Evolutionary conservation across 2,888 invertebrate genomes (phyloP).

Genomic region (Podabrus alpinus): DNA sequence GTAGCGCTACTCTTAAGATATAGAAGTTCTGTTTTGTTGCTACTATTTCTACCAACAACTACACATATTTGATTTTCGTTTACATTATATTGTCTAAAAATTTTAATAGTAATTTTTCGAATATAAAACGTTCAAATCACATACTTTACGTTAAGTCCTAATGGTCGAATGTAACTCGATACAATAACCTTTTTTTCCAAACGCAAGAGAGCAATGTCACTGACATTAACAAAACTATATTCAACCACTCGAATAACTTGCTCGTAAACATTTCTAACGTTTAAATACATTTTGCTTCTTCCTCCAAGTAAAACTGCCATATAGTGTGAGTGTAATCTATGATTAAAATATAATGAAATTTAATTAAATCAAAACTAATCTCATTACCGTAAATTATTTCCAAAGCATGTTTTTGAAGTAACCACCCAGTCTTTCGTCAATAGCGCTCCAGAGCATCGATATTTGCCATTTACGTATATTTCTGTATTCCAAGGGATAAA

Average conservation of each 20-base stretch:
- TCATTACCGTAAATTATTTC: slow-evolving; percentile 53
- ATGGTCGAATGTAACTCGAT: slow-evolving; percentile 69
- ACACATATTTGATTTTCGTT: slow-evolving; percentile 60
- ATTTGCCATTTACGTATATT: slow-evolving; percentile 71
- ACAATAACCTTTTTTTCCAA: slow-evolving; percentile 63
- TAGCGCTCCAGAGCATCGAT: slow-evolving; percentile 71
- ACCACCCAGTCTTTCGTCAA: slow-evolving; percentile 71
- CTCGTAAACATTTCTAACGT: slow-evolving; percentile 69
- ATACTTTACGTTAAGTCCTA: slow-evolving; percentile 57
- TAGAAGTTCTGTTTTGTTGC: slow-evolving; percentile 59
- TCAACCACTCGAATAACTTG: slow-evolving; percentile 68
- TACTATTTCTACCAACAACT: slow-evolving; percentile 62
- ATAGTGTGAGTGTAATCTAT: slow-evolving; percentile 62
- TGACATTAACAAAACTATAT: slow-evolving; percentile 61
- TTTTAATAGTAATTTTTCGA: slow-evolving; percentile 20
- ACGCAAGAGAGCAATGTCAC: slow-evolving; percentile 67
- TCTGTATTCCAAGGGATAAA: slow-evolving; percentile 73
- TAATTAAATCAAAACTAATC: neutral
- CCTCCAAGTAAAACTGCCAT: slow-evolving; percentile 71
- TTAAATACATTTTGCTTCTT: slow-evolving; percentile 61
- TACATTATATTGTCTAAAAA: slow-evolving; percentile 46
- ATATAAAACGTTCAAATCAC: neutral
- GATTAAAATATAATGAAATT: slow-evolving; percentile 37
- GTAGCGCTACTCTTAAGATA: slow-evolving; percentile 58
- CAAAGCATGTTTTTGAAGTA: slow-evolving; percentile 57